Base-by-base conservation (phyloP, 2,888 invertebrate genomes). In the Zaprionus bogoriensis region DNA sequence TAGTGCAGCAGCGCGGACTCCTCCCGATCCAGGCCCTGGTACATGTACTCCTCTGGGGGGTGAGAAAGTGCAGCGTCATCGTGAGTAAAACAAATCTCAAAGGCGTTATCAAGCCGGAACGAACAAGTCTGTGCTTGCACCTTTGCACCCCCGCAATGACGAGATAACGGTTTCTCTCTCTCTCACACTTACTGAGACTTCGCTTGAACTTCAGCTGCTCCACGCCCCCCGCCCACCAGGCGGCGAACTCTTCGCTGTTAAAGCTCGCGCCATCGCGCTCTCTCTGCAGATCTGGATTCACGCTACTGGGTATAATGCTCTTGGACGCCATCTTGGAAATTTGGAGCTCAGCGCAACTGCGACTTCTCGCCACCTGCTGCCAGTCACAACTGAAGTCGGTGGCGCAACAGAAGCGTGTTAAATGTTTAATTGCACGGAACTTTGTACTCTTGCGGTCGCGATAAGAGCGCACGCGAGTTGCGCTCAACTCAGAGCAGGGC, bases 241-340 rank as follows among this genome's bases (percentile, higher is more conserved):
- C 91, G 0, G 96, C 96, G 67, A 97, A 91, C 90, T 97, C 97
- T 67, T 92, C 91, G 4, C 93, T 91, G 87, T 94, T 92, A 85
- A 96, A 96, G 6, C 93, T 93, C 80, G 95, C 95, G 75, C 93
- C 93, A 71, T 93, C 91, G 53, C 96, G 93, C 91, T 96, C 96
- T 69, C 92, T 93, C 78, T 92, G 92, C 68, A 96, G 91, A 92
- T 96, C 96, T 6, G 92, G 89, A 89, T 95, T 95, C 19, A 95
- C 90, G 39, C 88, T 89, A 41, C 74, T 63, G 5, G 87, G 80
- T 12, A 87, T 77, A 4, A 76, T 50, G 46, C 59, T 76, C 6
- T 60, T 67, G 0, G 55, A 25, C 28, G 68, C 38, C 87, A 87
- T 87, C 4, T 45, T 62, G 17, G 5, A 14, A n/a, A n/a, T n/a